A percentile compares a stretch with the other conserved stretches of the same genome.
Evolutionary conservation across 2,113 vertebrate species (phyloP).

Genomic region (Hiodon alosoides): DNA sequence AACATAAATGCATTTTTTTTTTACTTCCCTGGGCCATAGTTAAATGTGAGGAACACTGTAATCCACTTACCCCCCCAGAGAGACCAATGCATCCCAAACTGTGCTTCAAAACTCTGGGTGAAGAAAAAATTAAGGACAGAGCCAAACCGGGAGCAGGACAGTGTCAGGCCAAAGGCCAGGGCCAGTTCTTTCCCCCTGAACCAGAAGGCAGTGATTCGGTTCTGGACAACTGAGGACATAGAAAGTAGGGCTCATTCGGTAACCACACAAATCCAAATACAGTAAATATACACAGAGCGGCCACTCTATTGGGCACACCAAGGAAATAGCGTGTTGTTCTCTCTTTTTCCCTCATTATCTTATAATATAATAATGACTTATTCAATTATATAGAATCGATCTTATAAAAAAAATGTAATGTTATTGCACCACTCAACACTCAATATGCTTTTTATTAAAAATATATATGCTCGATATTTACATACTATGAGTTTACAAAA

Average conservation of each 20-base stretch:
- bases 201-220: slow-evolving; percentile 73
- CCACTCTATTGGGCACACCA: no score
- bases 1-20: neutral
- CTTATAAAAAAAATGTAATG: no score
- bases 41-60: neutral
- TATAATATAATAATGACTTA: no score
- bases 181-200: slow-evolving; percentile 75
- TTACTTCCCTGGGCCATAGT: neutral
- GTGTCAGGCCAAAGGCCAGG: slow-evolving; percentile 66
- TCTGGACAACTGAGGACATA: slow-evolving; percentile 65
- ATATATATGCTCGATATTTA: no score
- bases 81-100: slow-evolving; percentile 72
- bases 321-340: no score
- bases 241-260: neutral
- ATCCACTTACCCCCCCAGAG: slow-evolving; percentile 67
- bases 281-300: no score
- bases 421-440: no score
- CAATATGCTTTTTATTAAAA: no score
- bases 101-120: slow-evolving; percentile 65
- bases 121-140: slow-evolving; percentile 78
- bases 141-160: slow-evolving; percentile 70
- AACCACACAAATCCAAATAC: no score
- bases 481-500: no score
- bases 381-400: no score
- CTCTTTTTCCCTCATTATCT: no score